Evolutionary conservation across 2,888 invertebrate species (phyloP), one percentile per base, ranked within the genome.

Genomic region (Plemyria rubiginata): DNA sequence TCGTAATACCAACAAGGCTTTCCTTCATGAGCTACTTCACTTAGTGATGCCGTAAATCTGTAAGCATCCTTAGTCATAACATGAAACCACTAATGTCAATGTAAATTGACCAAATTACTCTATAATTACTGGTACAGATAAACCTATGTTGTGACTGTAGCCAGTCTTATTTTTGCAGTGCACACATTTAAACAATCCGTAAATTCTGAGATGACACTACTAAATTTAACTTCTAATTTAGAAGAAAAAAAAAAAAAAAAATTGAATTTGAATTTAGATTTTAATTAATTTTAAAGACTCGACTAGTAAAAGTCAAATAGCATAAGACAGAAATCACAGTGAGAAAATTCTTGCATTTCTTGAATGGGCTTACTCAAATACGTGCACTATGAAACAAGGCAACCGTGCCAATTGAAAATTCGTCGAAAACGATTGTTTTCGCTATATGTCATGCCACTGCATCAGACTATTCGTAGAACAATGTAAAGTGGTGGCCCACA

Each of bases 1-100:
- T 88, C 88, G 87, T 88, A 85, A 85, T 84, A 82, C 86, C 85
- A 81, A 89, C 90, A 88, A 88, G 85, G 84, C 81, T 77, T 84
- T 81, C 87, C 80, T 87, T 88, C 86, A 87, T 86, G 83, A 85
- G 80, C 81, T 81, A 78, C 82, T 84, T 78, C 71, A 73, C 80
- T 84, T 77, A 75, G 70, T 71, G 71, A 68, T 74, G 71, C 80
- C 80, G 85, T 89, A 88, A 90, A 88, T 88, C 85, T 84, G 81
- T 81, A 81, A 76, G 71, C 84, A 80, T 77, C 75, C 81, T 77
- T 76, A 81, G 75, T 77, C 78, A 80, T 76, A 77, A 77, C 74
- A 76, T 77, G 70, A 68, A 73, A 73, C 72, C 77, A 75, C 79
- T 76, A 75, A 76, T 67, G 64, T 13, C 55, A 32, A 57, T 57